Evolutionary conservation across 2,888 invertebrate genomes (phyloP).

Genomic region (Tortricodes alternella): DNA sequence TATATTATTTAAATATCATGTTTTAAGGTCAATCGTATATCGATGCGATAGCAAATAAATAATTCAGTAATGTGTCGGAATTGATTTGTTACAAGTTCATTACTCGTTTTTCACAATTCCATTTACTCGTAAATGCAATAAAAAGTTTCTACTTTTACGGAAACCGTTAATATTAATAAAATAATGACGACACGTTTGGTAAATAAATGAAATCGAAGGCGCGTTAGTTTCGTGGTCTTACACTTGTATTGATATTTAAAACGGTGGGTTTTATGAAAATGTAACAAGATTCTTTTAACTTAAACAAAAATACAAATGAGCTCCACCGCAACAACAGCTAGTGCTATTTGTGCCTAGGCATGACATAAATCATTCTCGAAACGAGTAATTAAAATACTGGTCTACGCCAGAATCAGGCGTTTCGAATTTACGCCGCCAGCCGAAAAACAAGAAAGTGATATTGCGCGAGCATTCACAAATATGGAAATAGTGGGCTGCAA

Average conservation of each 20-base stretch:
- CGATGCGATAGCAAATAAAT: background rate
- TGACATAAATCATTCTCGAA: conserved; percentile 78
- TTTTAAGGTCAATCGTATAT: background rate
- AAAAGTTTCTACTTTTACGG: too few species aligned
- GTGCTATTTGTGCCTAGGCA: conserved; percentile 57
- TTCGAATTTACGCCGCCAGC: conserved; percentile 62
- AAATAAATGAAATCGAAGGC: too few species aligned
- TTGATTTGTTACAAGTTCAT: background rate
- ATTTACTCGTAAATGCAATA: too few species aligned
- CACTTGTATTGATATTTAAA: too few species aligned
- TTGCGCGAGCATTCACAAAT: conserved; percentile 46
- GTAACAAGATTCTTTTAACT: conserved; percentile 36
- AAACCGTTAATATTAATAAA: too few species aligned
- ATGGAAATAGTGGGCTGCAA: conserved; percentile 43
- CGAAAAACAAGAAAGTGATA: conserved; percentile 54
- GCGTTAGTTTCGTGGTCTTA: too few species aligned
- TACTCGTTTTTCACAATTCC: too few species aligned
- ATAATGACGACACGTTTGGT: too few species aligned
- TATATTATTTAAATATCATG: background rate
- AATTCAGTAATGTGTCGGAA: background rate
- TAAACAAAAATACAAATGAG: conserved; percentile 47
- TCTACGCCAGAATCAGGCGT: conserved; percentile 74
- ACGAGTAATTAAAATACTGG: conserved; percentile 81
- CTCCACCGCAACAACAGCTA: conserved; percentile 46
- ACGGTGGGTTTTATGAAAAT: background rate